Evolutionary conservation across 2,888 invertebrate species (phyloP).

Genomic region (Eupsilia transversa): DNA sequence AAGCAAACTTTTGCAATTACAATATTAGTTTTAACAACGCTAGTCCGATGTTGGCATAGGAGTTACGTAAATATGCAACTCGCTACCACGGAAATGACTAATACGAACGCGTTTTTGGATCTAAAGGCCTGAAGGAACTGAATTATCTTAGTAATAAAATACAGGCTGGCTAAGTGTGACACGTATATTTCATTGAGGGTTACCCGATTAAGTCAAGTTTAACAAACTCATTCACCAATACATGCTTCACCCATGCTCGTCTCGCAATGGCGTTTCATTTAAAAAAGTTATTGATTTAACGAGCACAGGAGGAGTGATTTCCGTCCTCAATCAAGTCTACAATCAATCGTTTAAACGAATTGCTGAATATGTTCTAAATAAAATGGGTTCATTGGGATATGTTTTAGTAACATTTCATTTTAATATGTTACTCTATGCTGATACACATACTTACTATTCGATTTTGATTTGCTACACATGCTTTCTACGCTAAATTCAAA

Average conservation of each 20-base stretch:
- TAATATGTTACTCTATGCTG: background rate
- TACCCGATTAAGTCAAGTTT: background rate
- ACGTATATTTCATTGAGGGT: background rate
- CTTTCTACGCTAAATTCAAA: background rate
- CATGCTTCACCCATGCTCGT: slow-evolving; percentile 1
- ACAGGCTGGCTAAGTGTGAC: background rate
- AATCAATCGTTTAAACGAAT: slow-evolving; percentile 45
- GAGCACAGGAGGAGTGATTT: slow-evolving; percentile 31
- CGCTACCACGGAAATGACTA: slow-evolving; percentile 26
- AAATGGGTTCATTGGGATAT: slow-evolving; percentile 20
- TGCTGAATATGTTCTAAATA: slow-evolving; percentile 26
- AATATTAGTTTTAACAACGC: slow-evolving; percentile 27
- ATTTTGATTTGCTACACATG: background rate
- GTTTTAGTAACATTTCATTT: slow-evolving; percentile 6
- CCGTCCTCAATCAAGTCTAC: slow-evolving; percentile 37
- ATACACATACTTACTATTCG: background rate
- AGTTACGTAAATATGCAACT: slow-evolving; percentile 33
- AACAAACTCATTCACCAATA: background rate
- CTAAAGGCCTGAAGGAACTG: background rate
- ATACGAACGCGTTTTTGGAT: background rate
- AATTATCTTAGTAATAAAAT: background rate
- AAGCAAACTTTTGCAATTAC: slow-evolving; percentile 31
- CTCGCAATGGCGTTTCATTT: slow-evolving; percentile 13
- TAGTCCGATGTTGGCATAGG: slow-evolving; percentile 8
- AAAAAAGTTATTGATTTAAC: slow-evolving; percentile 36